Percentiles rank a stretch among this genome's conserved stretches.
Conservation (phyloP, 2,113 vertebrate species). For the Nycticorax nycticorax region DNA sequence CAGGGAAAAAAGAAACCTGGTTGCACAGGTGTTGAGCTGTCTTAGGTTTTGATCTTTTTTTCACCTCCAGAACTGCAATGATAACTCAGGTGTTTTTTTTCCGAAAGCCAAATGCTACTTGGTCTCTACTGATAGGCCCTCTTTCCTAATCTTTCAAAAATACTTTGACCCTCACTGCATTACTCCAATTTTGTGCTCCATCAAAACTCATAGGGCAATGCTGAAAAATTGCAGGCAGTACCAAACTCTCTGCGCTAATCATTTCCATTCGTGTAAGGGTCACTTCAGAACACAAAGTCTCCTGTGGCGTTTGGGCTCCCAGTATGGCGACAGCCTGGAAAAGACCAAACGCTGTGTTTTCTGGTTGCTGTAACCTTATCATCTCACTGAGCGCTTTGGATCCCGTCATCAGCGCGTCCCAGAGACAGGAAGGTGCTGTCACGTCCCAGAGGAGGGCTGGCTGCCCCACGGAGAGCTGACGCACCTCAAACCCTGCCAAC, state of each 20-base stretch:
- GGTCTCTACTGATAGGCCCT: not conserved
- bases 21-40: not conserved
- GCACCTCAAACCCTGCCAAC: not conserved
- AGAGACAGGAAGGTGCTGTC: not conserved
- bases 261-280: not conserved
- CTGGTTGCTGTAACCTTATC: not conserved
- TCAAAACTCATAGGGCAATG: not conserved
- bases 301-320: not conserved
- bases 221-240: not conserved
- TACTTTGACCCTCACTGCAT: not conserved
- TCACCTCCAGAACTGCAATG: not conserved
- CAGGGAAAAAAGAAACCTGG: not conserved
- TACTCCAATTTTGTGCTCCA: not conserved
- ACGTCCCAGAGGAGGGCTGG: not conserved
- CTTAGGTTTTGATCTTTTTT: not conserved
- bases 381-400: not conserved
- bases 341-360: not conserved
- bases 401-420: fast-evolving
- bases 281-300: not conserved
- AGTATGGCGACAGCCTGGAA: not conserved
- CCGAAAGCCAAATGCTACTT: not conserved
- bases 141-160: not conserved
- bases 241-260: not conserved
- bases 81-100: not conserved
- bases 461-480: not conserved